Percentiles rank a stretch among this genome's conserved stretches.
phyloP scores from a whole-genome alignment of 1,140 invertebrate genomes.

The Wiebesia pumilae region DNA sequence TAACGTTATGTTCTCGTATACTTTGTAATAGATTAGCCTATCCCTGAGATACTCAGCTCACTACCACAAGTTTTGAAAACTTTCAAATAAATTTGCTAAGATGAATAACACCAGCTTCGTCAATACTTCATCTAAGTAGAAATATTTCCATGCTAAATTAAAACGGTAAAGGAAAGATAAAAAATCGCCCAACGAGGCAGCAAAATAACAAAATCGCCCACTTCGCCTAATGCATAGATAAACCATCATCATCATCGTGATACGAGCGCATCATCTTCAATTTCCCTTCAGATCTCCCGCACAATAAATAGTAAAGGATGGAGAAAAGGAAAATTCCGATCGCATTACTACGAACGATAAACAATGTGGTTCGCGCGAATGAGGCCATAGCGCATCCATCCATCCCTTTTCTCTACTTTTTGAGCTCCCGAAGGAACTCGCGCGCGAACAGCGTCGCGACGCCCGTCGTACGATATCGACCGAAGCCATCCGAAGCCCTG shows the following conservation, averaged over 20 bases:
- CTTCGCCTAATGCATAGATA: background rate
- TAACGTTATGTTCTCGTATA: background rate
- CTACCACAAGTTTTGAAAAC: background rate
- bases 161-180: background rate
- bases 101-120: background rate
- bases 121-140: background rate
- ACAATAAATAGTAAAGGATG: background rate
- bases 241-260: background rate
- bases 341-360: background rate
- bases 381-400: background rate
- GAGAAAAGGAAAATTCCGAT: background rate
- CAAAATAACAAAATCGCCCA: background rate
- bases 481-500: background rate
- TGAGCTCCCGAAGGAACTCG: background rate
- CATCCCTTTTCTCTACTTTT: background rate
- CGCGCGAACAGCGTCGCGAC: background rate
- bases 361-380: background rate
- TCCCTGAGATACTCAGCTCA: background rate
- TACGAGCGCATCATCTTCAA: background rate
- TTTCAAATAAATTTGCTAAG: background rate
- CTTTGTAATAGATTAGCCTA: background rate
- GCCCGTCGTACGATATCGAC: slow-evolving; percentile 2
- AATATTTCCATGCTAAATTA: background rate
- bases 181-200: background rate
- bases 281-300: background rate